Evolutionary conservation across 2,113 vertebrate genomes (phyloP), one percentile per base, ranked within the genome.

Genomic region (Prionailurus bengalensis): DNA sequence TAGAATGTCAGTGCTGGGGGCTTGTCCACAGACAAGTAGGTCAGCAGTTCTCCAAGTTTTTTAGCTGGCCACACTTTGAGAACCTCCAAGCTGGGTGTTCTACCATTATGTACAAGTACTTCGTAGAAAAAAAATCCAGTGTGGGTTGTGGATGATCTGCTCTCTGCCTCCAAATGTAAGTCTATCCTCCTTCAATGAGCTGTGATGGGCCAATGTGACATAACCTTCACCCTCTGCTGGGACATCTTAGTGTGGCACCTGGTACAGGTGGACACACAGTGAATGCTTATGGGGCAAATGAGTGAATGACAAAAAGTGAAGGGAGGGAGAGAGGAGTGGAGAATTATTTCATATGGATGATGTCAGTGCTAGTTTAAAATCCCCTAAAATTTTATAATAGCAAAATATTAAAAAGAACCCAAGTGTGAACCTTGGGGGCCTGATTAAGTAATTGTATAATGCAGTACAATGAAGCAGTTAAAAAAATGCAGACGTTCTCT

Each of bases 121-220:
- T 25, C 7, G 65, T 68, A 53, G 70, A 58, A 55, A 53, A 61
- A 78, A 63, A 48, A 48, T 48, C 1, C 4, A 58, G 39, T 51
- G 12, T 45, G 68, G 39, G 17, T 45, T 48, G 16, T 76, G 61
- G 48, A 36, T 25, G 68, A 82, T 33, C 79, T 83, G 29, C 48
- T 42, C 2, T 85, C 25, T 53, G 27, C 29, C 11, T 76, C 45
- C 58, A 21, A 27, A 25, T 83, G 13, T 33, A 29, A 31, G 3
- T 65, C 23, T 70, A 0, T 45, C 17, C 33, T 31, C 14, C 31
- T 78, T n/a, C 29, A 7, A 0, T 42, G 58, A 42, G 79, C 11
- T 7, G 14, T 39, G 53, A 33, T 36, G 13, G 61, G 29, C 63
- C 68, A 68, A 3, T 31, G 31, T 68, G 55, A 80, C 1, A 3